A percentile compares a stretch with the other conserved stretches of the same genome.
Evolutionary conservation across 2,888 invertebrate genomes (phyloP).

Genomic region (Monoplex corrugatus): DNA sequence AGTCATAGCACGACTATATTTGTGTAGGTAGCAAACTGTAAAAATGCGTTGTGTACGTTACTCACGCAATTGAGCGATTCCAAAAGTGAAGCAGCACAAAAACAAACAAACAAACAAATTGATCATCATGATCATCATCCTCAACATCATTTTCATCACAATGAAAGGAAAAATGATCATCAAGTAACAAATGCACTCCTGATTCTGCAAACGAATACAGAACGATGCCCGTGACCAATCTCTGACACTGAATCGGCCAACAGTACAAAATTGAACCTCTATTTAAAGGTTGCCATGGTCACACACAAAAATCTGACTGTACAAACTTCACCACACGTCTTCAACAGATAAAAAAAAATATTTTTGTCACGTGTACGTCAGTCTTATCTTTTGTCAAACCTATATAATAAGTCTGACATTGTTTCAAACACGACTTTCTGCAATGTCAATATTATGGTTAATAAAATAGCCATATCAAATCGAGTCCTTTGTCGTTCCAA

Average conservation of each 20-base stretch:
- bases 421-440: background rate
- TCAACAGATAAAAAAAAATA: too few relatives aligned
- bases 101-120: background rate
- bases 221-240: background rate
- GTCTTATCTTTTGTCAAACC: too few relatives aligned
- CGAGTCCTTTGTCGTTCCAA: too few relatives aligned
- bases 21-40: background rate
- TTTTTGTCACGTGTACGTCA: too few relatives aligned
- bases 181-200: constrained; percentile 6
- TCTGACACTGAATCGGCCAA: background rate
- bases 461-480: too few relatives aligned
- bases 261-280: background rate
- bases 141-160: too few relatives aligned
- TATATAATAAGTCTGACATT: too few relatives aligned
- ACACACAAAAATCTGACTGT: background rate
- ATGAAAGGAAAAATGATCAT: constrained; percentile 9
- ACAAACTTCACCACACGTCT: background rate
- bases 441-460: background rate
- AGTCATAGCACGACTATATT: background rate
- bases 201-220: background rate
- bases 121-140: too few relatives aligned
- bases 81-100: background rate
- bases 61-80: constrained; percentile 9
- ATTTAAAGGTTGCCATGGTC: background rate
- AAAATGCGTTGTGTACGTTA: background rate